Evolutionary conservation across 2,113 vertebrate genomes (phyloP), one percentile per base, ranked within the genome.

Genomic region (Anseranas semipalmata): DNA sequence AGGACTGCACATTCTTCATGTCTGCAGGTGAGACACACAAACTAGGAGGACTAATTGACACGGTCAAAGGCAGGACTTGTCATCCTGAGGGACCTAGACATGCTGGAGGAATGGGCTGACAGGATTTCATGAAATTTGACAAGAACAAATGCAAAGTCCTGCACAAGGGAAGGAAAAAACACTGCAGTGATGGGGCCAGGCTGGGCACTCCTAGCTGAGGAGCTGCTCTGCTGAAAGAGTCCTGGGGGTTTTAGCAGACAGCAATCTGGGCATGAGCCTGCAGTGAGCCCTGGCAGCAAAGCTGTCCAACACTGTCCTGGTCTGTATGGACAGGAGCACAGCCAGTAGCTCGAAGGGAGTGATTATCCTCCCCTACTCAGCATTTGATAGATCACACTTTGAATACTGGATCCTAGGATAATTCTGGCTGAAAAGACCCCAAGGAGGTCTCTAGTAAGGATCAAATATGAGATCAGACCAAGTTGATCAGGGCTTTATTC

Each of bases 1-100:
- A 50, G 14, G 33, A 77, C 5, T 41, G 27, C 21, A 32, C 0
- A 0, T 62, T 77, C 63, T n/a, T 77, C 12, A 74, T 33, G 15
- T 55, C 41, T 67, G 18, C 13, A 37, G 50, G 22, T 45, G 46
- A 93, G 30, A 78, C 8, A 25, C 11, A 70, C 21, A 62, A 71
- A 60, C 1, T 52, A 32, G 30, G 27, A 74, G 30, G 45, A 39
- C 43, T 84, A 50, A 50, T 7, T 56, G 45, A 41, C 25, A 9
- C 37, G 35, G 16, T 48, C 33, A 84, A 62, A 46, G 35, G 30
- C 37, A 76, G 37, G 12, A 37, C 33, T 86, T 86, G 50, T 22
- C 30, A 30, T 39, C 10, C 83, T 65, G 35, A 76, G 45, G 8
- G 18, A 68, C 53, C 16, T 27, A 78, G 52, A 45, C 10, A 24